phyloP scores from a whole-genome alignment of 2,113 vertebrate species.

The Lynx canadensis region DNA sequence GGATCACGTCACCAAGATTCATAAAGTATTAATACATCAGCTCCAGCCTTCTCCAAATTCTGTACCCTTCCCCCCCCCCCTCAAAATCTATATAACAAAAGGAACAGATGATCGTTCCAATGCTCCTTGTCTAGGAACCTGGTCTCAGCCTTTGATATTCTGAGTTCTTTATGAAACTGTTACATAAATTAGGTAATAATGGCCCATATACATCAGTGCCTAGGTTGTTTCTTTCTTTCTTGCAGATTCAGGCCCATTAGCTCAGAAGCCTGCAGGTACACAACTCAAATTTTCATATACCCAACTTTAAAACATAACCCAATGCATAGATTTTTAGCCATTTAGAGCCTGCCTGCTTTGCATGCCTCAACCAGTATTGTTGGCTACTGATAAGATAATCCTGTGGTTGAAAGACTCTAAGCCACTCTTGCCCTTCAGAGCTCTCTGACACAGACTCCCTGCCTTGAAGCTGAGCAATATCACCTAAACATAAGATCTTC shows the following conservation, averaged over 20 bases:
- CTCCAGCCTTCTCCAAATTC: not conserved
- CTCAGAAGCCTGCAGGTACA: not conserved
- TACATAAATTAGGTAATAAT: not conserved
- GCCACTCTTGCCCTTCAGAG: not conserved
- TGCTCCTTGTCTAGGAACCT: not conserved
- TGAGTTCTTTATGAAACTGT: not conserved
- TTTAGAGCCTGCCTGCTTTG: not conserved
- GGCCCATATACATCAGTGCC: not conserved
- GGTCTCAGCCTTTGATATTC: not conserved
- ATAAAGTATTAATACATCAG: not conserved
- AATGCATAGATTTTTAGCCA: not conserved
- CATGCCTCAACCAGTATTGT: not conserved
- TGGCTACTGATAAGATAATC: not conserved
- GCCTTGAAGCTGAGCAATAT: not conserved
- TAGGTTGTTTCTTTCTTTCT: not conserved
- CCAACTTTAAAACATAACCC: not conserved
- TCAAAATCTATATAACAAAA: not conserved
- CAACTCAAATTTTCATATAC: not conserved
- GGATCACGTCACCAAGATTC: not conserved
- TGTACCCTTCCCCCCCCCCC: not conserved
- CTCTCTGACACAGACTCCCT: not conserved
- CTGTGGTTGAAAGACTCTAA: not conserved
- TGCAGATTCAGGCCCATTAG: not conserved
- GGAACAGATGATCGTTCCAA: not conserved
- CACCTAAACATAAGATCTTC: not conserved